Base-by-base conservation (phyloP, 2,888 invertebrate genomes). In the Oligia strigilis region DNA sequence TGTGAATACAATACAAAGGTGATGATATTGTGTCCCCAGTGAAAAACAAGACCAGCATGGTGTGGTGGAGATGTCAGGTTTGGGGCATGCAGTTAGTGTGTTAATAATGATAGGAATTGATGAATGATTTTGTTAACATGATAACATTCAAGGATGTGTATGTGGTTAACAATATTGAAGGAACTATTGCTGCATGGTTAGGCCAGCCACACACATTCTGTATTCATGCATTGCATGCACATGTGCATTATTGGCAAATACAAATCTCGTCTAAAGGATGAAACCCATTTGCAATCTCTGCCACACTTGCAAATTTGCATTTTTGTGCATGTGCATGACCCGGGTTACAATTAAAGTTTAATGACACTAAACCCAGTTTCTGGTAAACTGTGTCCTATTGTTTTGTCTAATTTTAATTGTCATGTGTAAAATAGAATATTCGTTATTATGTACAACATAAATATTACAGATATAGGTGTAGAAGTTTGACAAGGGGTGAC, bases 1-100 rank as follows among this genome's bases (percentile, higher is more conserved):
- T 66, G 43, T 40, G 29, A 23, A 84, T 84, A 87, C 3, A 75
- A 84, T 82, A 90, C 70, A 84, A 90, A 88, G 86, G 62, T 72
- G 67, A 83, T 85, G 64, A 78, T 91, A 29, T 29, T 29, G 36
- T 92, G 55, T 81, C 90, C 91, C 86, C 84, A 90, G 79, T 87
- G 87, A 90, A 91, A 89, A 90, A 90, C 91, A 89, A 62, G 81
- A 69, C 80, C 81, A 82, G 80, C 72, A 79, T 52, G 46, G 43
- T 8, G 0, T 17, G 73, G 82, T 72, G 40, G 72, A 75, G 78
- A 79, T 88, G 90, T 90, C 91, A 92, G 90, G 89, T 90, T 88
- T 83, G 75, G 75, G 85, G 83, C 72, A 69, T 74, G 72, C 62
- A 3, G 66, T 75, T 73, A 77, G 60, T 72, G 4, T 2, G 52